Conservation (phyloP, 2,113 vertebrate species). For the Zeus faber region DNA sequence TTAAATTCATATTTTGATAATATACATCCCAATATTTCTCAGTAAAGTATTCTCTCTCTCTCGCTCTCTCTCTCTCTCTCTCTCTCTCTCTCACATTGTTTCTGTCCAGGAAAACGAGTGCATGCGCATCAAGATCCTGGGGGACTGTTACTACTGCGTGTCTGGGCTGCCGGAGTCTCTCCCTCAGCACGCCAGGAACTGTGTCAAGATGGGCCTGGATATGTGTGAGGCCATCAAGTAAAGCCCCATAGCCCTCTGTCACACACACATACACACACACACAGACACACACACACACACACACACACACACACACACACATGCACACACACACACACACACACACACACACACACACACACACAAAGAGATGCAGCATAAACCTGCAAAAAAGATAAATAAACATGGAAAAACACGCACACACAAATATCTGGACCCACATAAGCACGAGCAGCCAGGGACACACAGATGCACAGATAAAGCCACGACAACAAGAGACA, state of each 20-base stretch:
- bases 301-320: neutral
- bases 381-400: neutral
- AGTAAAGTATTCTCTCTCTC: conserved; percentile 5
- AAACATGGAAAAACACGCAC: neutral
- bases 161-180: conserved; percentile 94
- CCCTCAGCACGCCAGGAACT: conserved; percentile 95
- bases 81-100: neutral
- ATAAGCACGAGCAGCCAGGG: no score
- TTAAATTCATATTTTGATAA: no score
- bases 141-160: conserved; percentile 98
- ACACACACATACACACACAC: neutral
- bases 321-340: no score
- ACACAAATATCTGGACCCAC: neutral
- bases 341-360: no score
- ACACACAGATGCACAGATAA: conserved; percentile 38
- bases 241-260: conserved; percentile 64
- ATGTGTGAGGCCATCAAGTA: conserved; percentile 99
- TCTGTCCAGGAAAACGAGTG: conserved; percentile 93
- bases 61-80: conserved; percentile 1
- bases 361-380: conserved; percentile 27
- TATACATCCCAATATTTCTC: no score
- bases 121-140: conserved; percentile 98
- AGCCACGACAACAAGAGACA: no score
- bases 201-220: conserved; percentile 98
- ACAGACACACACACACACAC: neutral